Conservation (phyloP, 1,140 invertebrate species). For the Drosophila auraria region DNA sequence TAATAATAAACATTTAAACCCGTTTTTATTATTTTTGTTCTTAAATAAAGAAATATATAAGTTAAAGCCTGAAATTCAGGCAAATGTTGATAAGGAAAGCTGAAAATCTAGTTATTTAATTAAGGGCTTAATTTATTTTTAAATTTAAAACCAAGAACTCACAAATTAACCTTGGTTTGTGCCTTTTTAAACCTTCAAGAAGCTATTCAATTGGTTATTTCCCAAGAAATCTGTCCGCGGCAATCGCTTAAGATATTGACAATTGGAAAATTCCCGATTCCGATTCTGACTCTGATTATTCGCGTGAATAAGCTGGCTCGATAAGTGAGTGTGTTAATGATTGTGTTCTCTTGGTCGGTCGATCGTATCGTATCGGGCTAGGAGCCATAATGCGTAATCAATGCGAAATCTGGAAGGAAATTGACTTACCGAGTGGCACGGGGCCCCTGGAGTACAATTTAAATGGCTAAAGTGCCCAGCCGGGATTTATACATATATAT, state of each 20-base stretch:
- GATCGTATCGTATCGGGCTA: background rate
- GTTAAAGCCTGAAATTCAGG: too few species aligned
- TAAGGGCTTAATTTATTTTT: too few species aligned
- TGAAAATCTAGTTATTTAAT: too few species aligned
- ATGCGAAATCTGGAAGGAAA: conserved; percentile 16
- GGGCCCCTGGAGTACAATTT: conserved; percentile 6
- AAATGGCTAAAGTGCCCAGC: conserved; percentile 10
- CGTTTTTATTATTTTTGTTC: too few species aligned
- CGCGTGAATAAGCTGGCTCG: background rate
- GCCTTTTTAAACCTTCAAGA: background rate
- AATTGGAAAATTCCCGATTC: conserved; percentile 9
- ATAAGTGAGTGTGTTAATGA: conserved; percentile 10
- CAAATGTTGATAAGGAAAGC: too few species aligned
- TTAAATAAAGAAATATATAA: too few species aligned
- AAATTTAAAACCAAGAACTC: too few species aligned
- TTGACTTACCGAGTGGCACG: conserved; percentile 9
- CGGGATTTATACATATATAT: background rate
- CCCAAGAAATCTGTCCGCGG: background rate
- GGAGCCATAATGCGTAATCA: conserved; percentile 16
- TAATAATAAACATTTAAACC: too few species aligned
- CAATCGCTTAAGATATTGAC: background rate
- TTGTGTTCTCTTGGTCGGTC: background rate
- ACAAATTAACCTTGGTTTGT: too few species aligned
- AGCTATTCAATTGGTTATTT: background rate
- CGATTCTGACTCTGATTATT: conserved; percentile 12